Conservation (phyloP, 1,140 invertebrate species). For the Listronotus oregonensis region DNA sequence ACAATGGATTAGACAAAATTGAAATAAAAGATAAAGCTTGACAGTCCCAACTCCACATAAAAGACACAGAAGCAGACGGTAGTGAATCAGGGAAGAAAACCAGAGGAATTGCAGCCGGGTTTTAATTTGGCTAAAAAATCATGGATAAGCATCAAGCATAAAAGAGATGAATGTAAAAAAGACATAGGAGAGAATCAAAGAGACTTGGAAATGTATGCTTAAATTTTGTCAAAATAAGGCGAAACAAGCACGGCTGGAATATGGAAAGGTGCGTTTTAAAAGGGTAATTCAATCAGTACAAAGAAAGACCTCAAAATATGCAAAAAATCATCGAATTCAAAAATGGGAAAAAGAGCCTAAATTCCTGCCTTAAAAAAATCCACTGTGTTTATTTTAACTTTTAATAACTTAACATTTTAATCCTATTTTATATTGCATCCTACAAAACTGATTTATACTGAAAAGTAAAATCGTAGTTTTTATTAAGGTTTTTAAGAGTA, state of each 20-base stretch:
- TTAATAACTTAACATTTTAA: too few relatives aligned
- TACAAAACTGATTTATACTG: too few relatives aligned
- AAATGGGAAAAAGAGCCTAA: too few relatives aligned
- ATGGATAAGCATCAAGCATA: conserved; percentile 22
- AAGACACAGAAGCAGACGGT: neutral
- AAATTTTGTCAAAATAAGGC: conserved; percentile 16
- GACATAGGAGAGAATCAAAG: conserved; percentile 1
- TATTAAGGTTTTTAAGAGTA: too few relatives aligned
- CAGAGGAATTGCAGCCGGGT: conserved; percentile 12
- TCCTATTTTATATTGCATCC: too few relatives aligned
- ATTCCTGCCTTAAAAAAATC: too few relatives aligned
- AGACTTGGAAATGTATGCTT: neutral
- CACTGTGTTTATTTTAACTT: too few relatives aligned
- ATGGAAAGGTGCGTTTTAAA: conserved; percentile 28
- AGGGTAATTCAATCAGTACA: too few relatives aligned
- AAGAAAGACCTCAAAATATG: too few relatives aligned
- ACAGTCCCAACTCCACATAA: neutral
- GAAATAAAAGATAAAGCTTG: neutral
- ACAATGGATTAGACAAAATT: neutral
- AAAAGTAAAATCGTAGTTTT: too few relatives aligned
- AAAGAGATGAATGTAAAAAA: conserved; percentile 10
- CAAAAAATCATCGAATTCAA: too few relatives aligned
- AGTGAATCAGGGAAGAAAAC: neutral
- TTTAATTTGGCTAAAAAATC: conserved; percentile 24
- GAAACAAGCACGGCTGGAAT: conserved; percentile 3